Evolutionary conservation across 2,888 invertebrate species (phyloP), one percentile per base, ranked within the genome.

Genomic region (Eupsilia transversa): DNA sequence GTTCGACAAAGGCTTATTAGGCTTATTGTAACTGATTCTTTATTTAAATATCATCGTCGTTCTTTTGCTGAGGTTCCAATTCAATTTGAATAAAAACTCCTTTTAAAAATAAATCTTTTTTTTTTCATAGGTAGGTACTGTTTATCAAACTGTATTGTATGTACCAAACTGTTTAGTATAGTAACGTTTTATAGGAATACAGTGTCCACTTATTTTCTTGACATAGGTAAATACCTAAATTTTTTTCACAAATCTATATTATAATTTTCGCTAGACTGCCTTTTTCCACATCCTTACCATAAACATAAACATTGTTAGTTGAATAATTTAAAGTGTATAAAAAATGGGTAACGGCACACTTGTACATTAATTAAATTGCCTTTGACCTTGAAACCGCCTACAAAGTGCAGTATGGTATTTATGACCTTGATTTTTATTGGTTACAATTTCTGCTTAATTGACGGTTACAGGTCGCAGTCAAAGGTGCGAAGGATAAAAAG

Each of bases 401-500:
- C 7, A 80, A 79, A 76, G 9, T 38, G 2, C 0, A n/a, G 56
- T 20, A 56, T 17, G 7, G 6, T 4, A 33, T 17, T 17, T 46
- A 33, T 61, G 17, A 41, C 23, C 43, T 72, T 72, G 46, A 72
- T 23, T 56, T 23, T 33, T 33, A 43, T n/a, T n/a, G 20, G 38
- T 64, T 35, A 38, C 3, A 63, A 80, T 80, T 46, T 52, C 27
- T 54, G 20, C 27, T 65, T 17, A 46, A 38, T 60, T 61, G 38
- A 57, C 20, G 14, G 63, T 59, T 54, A 83, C 41, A 41, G 30
- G 57, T 54, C 38, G 41, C 54, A n/a, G 30, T 79, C 80, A 80
- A 80, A 83, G 35, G 41, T 49, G 9, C 17, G n/a, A 41, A 20
- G 2, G 4, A 46, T 69, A 63, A 78, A 66, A 59, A 64, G 76